These are phyloP conservation scores for Engystomops pustulosus DNA, from an alignment of 2,113 vertebrate species.

Conservation along the genomic window DNA sequence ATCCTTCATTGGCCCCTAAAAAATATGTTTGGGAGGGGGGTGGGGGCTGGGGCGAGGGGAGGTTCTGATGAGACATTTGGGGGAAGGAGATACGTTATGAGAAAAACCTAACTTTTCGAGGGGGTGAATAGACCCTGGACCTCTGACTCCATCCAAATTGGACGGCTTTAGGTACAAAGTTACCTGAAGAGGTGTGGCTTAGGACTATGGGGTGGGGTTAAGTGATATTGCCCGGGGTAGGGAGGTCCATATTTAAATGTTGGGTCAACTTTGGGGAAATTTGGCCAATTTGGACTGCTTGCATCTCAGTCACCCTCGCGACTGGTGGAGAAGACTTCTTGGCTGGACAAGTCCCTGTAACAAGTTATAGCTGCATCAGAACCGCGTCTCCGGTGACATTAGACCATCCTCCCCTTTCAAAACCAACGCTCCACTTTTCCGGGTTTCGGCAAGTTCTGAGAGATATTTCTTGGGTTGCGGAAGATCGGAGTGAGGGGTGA, in stretches of 20 bases:
- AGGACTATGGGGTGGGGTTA: not conserved
- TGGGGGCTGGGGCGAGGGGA: not conserved
- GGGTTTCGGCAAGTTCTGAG: rapidly evolving
- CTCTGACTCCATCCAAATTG: not conserved
- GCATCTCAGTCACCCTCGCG: not conserved
- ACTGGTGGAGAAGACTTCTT: not conserved
- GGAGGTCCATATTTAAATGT: too few species aligned
- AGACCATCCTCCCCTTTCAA: conserved; percentile 61
- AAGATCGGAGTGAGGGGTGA: conserved; percentile 70
- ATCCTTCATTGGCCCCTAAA: not conserved
- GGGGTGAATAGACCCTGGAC: too few species aligned
- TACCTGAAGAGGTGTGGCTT: not conserved
- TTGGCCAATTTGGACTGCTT: not conserved
- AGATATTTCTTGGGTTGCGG: conserved; percentile 62
- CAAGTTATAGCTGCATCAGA: conserved; percentile 62
- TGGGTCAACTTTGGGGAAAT: not conserved
- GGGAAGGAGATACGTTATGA: too few species aligned
- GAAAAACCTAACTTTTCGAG: too few species aligned
- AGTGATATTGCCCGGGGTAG: not conserved
- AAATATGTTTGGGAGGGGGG: not conserved
- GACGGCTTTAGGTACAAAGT: too few species aligned
- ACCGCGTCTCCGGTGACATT: conserved; percentile 67
- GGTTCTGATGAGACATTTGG: not conserved
- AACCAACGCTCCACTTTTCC: not conserved
- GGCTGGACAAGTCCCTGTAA: not conserved